Evolutionary conservation across 2,113 vertebrate species (phyloP), one percentile per base, ranked within the genome.

Genomic region (Odocoileus hemionus): DNA sequence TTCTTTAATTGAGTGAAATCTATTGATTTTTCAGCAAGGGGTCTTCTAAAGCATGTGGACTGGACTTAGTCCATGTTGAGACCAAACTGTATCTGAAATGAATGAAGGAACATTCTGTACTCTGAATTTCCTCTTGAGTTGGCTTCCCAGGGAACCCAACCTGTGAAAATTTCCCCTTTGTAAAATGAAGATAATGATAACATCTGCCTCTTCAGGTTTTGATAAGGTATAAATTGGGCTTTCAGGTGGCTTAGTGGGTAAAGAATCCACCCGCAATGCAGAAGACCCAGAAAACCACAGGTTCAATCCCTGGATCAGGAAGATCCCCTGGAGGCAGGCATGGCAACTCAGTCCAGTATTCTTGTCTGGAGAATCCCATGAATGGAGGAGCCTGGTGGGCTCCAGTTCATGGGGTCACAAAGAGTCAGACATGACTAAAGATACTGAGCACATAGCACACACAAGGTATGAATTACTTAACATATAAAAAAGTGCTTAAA

Each of bases 1-100:
- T 86, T 80, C 82, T 84, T 86, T 85, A 55, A 47, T 92, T 89
- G 61, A 84, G 16, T 84, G n/a, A 89, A 96, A 93, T 89, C 52
- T 60, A 39, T 45, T 57, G 39, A 74, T 64, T 25, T 79, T 95
- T 91, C 43, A 76, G n/a, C 54, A 60, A 60, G 54, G 19, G 33
- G n/a, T 52, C 43, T 33, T 90, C 45, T 76, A 95, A 85, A 78
- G 64, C 74, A 54, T 61, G 74, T 78, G 3, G 55, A 52, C 55
- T 54, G 7, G n/a, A 78, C 43, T 90, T 91, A 45, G 64, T 76
- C 61, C 26, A 17, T 58, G 16, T 23, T 39, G 50, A 58, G 76
- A 57, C 76, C 28, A 57, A 82, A 82, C 54, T 70, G 19, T 70
- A 36, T 70, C 67, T 78, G 84, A 52, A 54, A 85, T 78, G 54